phyloP scores from a whole-genome alignment of 2,797 vertebrate genomes.

The Xenopus petersii region DNA sequence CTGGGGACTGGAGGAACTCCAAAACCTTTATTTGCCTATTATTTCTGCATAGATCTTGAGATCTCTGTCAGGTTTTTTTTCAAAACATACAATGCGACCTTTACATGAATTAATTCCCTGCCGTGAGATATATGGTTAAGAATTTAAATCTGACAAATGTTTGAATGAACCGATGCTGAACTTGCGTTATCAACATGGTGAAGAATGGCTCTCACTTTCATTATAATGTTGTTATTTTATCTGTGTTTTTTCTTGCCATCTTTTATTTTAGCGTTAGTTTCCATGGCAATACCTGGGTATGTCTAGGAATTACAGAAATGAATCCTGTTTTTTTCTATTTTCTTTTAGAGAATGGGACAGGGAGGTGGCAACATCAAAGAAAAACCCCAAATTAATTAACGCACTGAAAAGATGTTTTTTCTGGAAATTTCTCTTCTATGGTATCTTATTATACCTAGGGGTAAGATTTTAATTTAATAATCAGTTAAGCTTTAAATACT shows the following conservation, averaged over 20 bases:
- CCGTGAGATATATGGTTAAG: conserved; percentile 69
- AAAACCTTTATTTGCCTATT: conserved; percentile 58
- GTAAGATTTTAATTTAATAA: conserved; percentile 67
- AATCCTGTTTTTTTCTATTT: conserved; percentile 53
- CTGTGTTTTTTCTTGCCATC: too few relatives aligned
- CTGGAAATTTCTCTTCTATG: conserved; percentile 85
- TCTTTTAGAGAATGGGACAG: conserved; percentile 95
- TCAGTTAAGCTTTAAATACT: too few relatives aligned
- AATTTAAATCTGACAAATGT: conserved; percentile 69
- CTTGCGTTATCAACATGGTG: conserved; percentile 65
- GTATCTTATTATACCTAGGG: conserved; percentile 88
- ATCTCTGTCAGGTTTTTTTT: conserved; percentile 62
- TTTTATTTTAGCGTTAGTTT: too few relatives aligned
- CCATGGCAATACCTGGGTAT: conserved; percentile 6
- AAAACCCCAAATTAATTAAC: conserved; percentile 85
- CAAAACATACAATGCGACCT: conserved; percentile 71
- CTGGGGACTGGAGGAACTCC: conserved; percentile 57
- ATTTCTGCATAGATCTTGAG: conserved; percentile 59
- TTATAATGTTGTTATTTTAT: conserved; percentile 51
- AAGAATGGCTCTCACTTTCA: conserved; percentile 52
- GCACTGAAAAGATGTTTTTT: conserved; percentile 91
- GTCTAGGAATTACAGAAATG: conserved; percentile 64
- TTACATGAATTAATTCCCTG: conserved; percentile 73
- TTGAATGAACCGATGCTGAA: conserved; percentile 75
- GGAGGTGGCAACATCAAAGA: conserved; percentile 88